Base-by-base conservation (phyloP, 2,113 vertebrate species). In the Poeciliopsis occidentalis region DNA sequence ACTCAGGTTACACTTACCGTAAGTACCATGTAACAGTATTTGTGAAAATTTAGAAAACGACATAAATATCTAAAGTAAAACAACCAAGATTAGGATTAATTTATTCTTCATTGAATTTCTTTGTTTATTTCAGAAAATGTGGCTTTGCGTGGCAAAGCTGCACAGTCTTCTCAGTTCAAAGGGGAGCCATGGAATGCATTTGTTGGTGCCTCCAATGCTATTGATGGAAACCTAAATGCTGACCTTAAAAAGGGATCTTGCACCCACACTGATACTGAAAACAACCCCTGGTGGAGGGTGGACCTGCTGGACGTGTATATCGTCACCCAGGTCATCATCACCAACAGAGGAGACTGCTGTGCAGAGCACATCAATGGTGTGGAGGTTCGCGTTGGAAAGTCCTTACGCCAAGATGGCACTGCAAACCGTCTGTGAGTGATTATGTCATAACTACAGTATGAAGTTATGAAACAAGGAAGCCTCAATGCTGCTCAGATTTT, bases 271-370 rank as follows among this genome's bases (percentile, higher is more conserved):
- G 0, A 37, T 37, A 11, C 34, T 12, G 0, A 0, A 0, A 0
- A 41, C 4, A 39, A 77, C 37, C 85, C 81, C 64, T 84, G 85
- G 84, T 85, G 88, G 86, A 82, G 79, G 30, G 77, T 85, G 62
- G 86, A 88, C 69, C 68, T 88, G 61, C 79, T 83, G 72, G 26
- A 85, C 8, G 2, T 60, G 31, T 84, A 88, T 69, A 27, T 80
- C 4, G 8, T 88, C 60, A 84, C 73, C 81, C 37, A 4, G 34
- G 34, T 85, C 34, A 3, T 1, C 22, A 7, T 90, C 79, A 81
- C 71, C 64, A 90, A 88, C 80, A 76, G 80, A 79, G 44, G 3
- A 62, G 83, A 86, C 76, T 80, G 78, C 71, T 85, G 76, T 26
- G 0, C 12, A 2, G 22, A 82, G 0, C 15, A 8, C 2, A 4